Percentiles rank a stretch among this genome's conserved stretches.
These are phyloP conservation scores for Pseudomyrmex pallidus DNA, from an alignment of 1,140 invertebrate species.

Conservation along the genomic window DNA sequence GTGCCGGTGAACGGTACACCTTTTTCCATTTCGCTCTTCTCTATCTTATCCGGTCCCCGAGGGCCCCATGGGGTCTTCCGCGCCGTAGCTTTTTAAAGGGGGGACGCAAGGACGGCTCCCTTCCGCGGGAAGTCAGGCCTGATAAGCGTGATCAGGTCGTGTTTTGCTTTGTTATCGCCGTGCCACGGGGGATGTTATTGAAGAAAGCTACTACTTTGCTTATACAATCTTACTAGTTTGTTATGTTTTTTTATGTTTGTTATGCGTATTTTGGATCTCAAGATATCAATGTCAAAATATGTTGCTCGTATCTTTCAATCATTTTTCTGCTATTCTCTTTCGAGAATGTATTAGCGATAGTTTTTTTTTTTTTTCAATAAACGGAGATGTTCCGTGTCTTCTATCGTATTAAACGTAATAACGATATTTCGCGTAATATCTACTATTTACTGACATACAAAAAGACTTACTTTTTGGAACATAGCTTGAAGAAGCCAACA, in stretches of 20 bases:
- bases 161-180: not conserved
- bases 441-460: too few species aligned
- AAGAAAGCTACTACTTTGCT: too few species aligned
- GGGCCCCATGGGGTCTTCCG: slow-evolving; percentile 11
- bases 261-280: not conserved
- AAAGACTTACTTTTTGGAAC: too few species aligned
- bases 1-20: slow-evolving; percentile 53
- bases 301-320: too few species aligned
- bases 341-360: too few species aligned
- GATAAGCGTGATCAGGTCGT: slow-evolving; percentile 17
- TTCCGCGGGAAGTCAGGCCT: slow-evolving; percentile 41
- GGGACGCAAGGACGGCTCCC: slow-evolving; percentile 50
- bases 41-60: slow-evolving; percentile 9
- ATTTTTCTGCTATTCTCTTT: too few species aligned
- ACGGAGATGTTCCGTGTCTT: too few species aligned
- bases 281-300: not conserved
- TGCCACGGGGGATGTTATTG: not conserved
- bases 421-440: too few species aligned
- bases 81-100: slow-evolving; percentile 34
- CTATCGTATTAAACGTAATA: too few species aligned
- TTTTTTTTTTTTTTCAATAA: too few species aligned
- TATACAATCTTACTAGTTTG: too few species aligned
- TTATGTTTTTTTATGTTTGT: not conserved
- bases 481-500: too few species aligned
- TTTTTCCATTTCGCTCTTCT: slow-evolving; percentile 58